Evolutionary conservation across 2,888 invertebrate genomes (phyloP).

Genomic region (Leptopilina drosophilae): DNA sequence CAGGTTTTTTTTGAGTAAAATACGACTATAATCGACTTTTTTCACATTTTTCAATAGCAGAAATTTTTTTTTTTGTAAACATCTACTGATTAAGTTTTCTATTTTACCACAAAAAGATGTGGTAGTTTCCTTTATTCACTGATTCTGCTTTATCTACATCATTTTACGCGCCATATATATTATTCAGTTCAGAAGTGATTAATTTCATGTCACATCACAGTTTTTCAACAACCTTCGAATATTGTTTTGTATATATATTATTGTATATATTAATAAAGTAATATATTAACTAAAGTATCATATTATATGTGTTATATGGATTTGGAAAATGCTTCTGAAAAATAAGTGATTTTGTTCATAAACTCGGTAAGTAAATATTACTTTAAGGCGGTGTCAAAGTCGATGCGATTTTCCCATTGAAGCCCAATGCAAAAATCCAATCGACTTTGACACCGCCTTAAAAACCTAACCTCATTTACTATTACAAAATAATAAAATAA

Average conservation of each 20-base stretch:
- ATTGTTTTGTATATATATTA: conserved; percentile 3
- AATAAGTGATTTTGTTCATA: background rate
- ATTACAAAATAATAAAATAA: background rate
- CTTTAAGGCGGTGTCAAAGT: no score
- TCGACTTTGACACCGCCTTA: no score
- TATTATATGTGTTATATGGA: background rate
- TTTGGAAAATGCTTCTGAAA: background rate
- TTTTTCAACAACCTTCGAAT: background rate
- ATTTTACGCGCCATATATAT: background rate
- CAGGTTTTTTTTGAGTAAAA: no score
- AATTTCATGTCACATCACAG: background rate
- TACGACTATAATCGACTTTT: no score
- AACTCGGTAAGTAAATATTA: background rate
- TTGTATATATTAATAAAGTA: background rate
- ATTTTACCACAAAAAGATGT: background rate
- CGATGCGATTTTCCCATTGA: no score
- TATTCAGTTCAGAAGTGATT: background rate
- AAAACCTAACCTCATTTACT: conserved; percentile 6
- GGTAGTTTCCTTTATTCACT: background rate
- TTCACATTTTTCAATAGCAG: no score
- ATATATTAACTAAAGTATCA: no score
- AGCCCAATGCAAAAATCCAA: no score
- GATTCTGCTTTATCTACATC: background rate
- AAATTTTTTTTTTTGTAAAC: background rate
- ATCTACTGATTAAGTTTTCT: background rate